Conservation (phyloP, 2,888 invertebrate genomes). For the Trimorus sp. region DNA sequence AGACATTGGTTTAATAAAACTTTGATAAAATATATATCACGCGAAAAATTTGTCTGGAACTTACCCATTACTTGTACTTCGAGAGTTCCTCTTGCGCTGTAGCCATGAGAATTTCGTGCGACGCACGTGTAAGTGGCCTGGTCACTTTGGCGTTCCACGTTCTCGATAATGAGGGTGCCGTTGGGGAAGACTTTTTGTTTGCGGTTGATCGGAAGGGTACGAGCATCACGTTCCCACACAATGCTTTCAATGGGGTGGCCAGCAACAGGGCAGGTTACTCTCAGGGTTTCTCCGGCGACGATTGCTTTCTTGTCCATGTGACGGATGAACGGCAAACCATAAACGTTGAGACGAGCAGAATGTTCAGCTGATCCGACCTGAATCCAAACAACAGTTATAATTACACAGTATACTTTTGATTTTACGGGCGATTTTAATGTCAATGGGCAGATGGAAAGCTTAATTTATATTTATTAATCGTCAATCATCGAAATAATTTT, state of each 20-base stretch:
- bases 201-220: slow-evolving; percentile 94
- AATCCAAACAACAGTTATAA: not conserved
- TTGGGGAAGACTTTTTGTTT: slow-evolving; percentile 97
- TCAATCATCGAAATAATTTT: no score
- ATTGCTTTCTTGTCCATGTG: slow-evolving; percentile 97
- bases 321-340: slow-evolving; percentile 93
- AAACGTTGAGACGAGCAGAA: slow-evolving; percentile 92
- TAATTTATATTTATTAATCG: no score
- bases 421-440: no score
- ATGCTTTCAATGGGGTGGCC: slow-evolving; percentile 97
- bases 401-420: no score
- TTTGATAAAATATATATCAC: not conserved
- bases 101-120: slow-evolving; percentile 95
- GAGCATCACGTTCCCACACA: slow-evolving; percentile 96
- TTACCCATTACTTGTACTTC: slow-evolving; percentile 99
- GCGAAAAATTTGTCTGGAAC: slow-evolving; percentile 76
- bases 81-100: slow-evolving; percentile 92
- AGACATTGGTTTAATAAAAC: slow-evolving; percentile 27
- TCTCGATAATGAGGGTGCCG: slow-evolving; percentile 96
- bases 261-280: slow-evolving; percentile 96
- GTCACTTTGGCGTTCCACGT: slow-evolving; percentile 95
- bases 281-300: slow-evolving; percentile 93
- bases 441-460: no score
- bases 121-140: slow-evolving; percentile 97
- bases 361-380: slow-evolving; percentile 93